Evolutionary conservation across 2,113 vertebrate genomes (phyloP).

Genomic region (Upupa epops): DNA sequence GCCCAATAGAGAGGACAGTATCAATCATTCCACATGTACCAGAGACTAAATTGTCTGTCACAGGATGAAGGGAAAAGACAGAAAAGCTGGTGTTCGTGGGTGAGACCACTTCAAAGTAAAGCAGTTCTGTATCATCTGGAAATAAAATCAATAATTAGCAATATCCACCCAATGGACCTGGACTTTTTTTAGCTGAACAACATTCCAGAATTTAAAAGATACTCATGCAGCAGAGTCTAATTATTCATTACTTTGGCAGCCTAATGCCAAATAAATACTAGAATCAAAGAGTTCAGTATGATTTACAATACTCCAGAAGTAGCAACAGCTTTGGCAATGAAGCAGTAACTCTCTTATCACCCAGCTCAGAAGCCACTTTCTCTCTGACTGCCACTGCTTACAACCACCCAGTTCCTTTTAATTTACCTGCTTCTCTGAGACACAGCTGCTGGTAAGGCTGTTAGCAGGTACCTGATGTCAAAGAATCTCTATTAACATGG

Average conservation of each 20-base stretch:
- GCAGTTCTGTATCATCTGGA: conserved; percentile 64
- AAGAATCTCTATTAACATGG: conserved; percentile 75
- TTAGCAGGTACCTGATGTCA: conserved; percentile 80
- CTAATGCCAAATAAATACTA: not conserved
- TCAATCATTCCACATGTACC: conserved; percentile 71
- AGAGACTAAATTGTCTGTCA: conserved; percentile 72
- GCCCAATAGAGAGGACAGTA: not conserved
- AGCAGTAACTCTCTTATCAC: not conserved
- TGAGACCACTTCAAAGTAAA: conserved; percentile 80
- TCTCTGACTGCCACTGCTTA: not conserved
- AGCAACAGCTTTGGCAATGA: not conserved
- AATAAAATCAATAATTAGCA: conserved; percentile 24
- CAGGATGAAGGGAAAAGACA: conserved; percentile 77
- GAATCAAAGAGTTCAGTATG: not conserved
- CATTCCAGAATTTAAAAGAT: not conserved
- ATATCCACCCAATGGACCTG: not conserved
- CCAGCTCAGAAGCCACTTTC: not conserved
- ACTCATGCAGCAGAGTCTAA: not conserved
- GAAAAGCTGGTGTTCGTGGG: conserved; percentile 77
- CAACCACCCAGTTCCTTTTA: conserved; percentile 61
- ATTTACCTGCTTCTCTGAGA: conserved; percentile 8
- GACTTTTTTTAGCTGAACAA: not conserved
- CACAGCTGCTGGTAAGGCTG: conserved; percentile 79
- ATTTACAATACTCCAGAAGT: not conserved
- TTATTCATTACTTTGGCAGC: not conserved